phyloP scores from a whole-genome alignment of 1,140 invertebrate species.

The Anoplolepis gracilipes region DNA sequence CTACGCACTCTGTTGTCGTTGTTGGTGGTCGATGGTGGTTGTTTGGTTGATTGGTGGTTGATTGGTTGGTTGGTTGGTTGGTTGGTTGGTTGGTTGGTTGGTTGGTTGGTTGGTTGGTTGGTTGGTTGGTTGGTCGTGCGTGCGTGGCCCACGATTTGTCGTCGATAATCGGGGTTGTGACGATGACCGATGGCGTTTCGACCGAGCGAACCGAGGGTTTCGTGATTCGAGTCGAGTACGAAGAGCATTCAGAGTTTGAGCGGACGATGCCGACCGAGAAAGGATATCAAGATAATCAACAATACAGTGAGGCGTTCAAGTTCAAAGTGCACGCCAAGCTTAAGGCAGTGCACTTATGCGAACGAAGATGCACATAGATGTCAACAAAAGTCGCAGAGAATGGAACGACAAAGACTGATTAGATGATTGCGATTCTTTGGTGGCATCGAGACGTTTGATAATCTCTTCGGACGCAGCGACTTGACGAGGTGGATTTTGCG shows the following conservation, averaged over 20 bases:
- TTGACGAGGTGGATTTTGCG: slow-evolving; percentile 6
- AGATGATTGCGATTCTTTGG: slow-evolving; percentile 40
- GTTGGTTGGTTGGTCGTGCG: slow-evolving; percentile 71
- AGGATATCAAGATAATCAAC: slow-evolving; percentile 73
- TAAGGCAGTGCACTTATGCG: slow-evolving; percentile 49
- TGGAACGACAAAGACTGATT: slow-evolving; percentile 31
- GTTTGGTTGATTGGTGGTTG: slow-evolving; percentile 60
- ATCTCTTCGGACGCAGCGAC: slow-evolving; percentile 21
- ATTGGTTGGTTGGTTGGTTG: slow-evolving; percentile 61
- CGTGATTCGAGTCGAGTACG: slow-evolving; percentile 63
- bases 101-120: slow-evolving; percentile 62
- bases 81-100: slow-evolving; percentile 63
- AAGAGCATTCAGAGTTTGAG: slow-evolving; percentile 56
- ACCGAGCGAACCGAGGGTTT: slow-evolving; percentile 82
- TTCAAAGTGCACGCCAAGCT: slow-evolving; percentile 36
- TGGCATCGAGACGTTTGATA: background rate
- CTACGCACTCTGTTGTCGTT: slow-evolving; percentile 84
- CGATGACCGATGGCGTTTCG: slow-evolving; percentile 78
- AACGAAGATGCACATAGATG: slow-evolving; percentile 63
- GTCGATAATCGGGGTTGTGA: slow-evolving; percentile 70
- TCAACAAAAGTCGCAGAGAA: slow-evolving; percentile 42
- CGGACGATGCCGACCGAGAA: slow-evolving; percentile 74
- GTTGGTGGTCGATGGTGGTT: slow-evolving; percentile 74
- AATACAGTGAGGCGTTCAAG: slow-evolving; percentile 36
- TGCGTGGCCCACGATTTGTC: slow-evolving; percentile 69